A percentile compares a stretch with the other conserved stretches of the same genome.
Conservation (phyloP, 1,140 invertebrate species). For the Leptopilina clavipes region DNA sequence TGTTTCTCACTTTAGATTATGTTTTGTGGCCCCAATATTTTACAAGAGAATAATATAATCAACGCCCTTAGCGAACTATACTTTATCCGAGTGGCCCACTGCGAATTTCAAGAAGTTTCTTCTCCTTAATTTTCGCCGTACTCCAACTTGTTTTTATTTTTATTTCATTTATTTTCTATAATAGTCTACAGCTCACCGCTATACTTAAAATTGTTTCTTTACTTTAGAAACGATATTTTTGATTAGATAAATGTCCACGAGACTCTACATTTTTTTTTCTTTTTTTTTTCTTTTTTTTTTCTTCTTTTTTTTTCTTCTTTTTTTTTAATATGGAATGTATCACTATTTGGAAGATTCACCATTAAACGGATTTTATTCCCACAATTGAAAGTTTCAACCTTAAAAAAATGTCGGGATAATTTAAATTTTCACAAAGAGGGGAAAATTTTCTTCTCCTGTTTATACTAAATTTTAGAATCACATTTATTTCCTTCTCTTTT, state of each 20-base stretch:
- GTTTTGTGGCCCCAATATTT: slow-evolving; percentile 72
- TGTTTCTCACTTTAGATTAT: slow-evolving; percentile 65
- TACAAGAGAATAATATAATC: slow-evolving; percentile 49
- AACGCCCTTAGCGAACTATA: slow-evolving; percentile 26
- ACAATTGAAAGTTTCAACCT: neutral
- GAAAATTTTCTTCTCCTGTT: too few relatives aligned
- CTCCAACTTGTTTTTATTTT: neutral
- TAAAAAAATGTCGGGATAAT: too few relatives aligned
- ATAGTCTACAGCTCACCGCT: slow-evolving; percentile 13
- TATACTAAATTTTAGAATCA: too few relatives aligned
- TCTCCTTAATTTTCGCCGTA: slow-evolving; percentile 22
- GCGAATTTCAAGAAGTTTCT: slow-evolving; percentile 29
- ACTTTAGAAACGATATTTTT: slow-evolving; percentile 58
- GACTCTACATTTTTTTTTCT: slow-evolving; percentile 57
- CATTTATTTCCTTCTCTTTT: too few relatives aligned
- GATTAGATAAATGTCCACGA: slow-evolving; percentile 62
- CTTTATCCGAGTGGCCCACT: slow-evolving; percentile 23
- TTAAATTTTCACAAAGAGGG: too few relatives aligned
- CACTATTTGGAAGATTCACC: slow-evolving; percentile 72
- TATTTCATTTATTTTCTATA: neutral
- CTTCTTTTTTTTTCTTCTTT: too few relatives aligned
- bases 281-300: too few relatives aligned
- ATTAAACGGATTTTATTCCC: slow-evolving; percentile 43
- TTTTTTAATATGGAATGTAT: slow-evolving; percentile 75
- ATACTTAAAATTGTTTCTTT: slow-evolving; percentile 32